Evolutionary conservation across 2,888 invertebrate genomes (phyloP), one percentile per base, ranked within the genome.

Genomic region (Morpho achilles): DNA sequence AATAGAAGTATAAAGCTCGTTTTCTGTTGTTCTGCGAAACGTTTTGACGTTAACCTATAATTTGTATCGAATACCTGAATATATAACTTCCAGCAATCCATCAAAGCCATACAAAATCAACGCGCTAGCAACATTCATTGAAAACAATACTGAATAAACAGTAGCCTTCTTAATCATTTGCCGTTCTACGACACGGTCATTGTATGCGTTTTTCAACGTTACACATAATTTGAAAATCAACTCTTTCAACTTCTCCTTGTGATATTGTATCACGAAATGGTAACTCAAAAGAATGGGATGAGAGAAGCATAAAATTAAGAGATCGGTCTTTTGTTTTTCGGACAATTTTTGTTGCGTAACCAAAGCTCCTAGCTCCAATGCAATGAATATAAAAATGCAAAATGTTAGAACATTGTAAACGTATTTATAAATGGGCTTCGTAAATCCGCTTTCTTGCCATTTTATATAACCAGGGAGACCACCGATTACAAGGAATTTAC

Each of bases 181-280:
- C 48, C 54, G 61, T 45, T 85, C 82, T 5, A 80, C 69, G 2
- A 66, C 61, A 0, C 55, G 52, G 53, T 84, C 78, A 48, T 79
- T 82, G 60, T 76, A 67, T 0, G 69, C 58, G 0, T 59, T 59
- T 58, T 82, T 83, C 46, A 81, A 56, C 0, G 10, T 56, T 2
- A 77, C 62, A 0, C 67, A 59, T 42, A 82, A 56, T 6, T 63
- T 66, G 4, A 67, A 59, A 1, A 80, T 32, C 7, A 82, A 60
- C 22, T 60, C 55, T 45, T 56, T 71, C 0, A 79, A 58, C 23
- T 67, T 66, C 0, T 65, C 48, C 32, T 62, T 62, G 10, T 74
- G 56, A n/a, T 65, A 67, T 0, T 66, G 49, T 32, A 74, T 56
- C 7, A 69, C 69, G 0, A 71, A 7, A 7, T 65, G 58, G 45